Conservation (phyloP, 2,113 vertebrate species). For the Orcinus orca region DNA sequence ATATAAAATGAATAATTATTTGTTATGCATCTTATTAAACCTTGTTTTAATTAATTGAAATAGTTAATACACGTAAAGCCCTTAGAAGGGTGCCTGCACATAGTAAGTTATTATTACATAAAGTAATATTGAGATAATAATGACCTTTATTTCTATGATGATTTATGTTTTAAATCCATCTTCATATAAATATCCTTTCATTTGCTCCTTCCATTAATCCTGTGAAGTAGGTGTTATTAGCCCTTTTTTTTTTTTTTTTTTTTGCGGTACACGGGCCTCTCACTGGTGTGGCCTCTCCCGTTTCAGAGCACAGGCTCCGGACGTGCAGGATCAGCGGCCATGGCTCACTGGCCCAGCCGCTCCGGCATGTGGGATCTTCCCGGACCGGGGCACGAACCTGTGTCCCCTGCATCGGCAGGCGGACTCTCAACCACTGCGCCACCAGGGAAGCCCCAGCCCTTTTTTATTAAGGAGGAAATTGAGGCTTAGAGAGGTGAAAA, state of each 20-base stretch:
- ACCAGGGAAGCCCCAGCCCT: background rate
- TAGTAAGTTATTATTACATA: background rate
- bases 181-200: background rate
- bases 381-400: too few relatives aligned
- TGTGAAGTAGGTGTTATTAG: background rate
- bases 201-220: background rate
- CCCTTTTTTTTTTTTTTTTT: background rate
- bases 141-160: background rate
- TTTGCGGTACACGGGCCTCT: too few relatives aligned
- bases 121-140: background rate
- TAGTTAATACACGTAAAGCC: background rate
- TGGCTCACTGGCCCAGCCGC: too few relatives aligned
- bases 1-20: background rate
- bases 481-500: background rate
- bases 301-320: too few relatives aligned
- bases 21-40: background rate
- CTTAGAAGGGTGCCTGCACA: background rate
- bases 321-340: too few relatives aligned
- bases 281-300: too few relatives aligned
- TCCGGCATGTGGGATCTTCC: too few relatives aligned
- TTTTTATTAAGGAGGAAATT: background rate
- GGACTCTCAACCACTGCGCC: too few relatives aligned
- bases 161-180: background rate
- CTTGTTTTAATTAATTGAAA: background rate
- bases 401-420: too few relatives aligned